Base-by-base conservation (phyloP, 1,140 invertebrate species). In the Elysia chlorotica region DNA sequence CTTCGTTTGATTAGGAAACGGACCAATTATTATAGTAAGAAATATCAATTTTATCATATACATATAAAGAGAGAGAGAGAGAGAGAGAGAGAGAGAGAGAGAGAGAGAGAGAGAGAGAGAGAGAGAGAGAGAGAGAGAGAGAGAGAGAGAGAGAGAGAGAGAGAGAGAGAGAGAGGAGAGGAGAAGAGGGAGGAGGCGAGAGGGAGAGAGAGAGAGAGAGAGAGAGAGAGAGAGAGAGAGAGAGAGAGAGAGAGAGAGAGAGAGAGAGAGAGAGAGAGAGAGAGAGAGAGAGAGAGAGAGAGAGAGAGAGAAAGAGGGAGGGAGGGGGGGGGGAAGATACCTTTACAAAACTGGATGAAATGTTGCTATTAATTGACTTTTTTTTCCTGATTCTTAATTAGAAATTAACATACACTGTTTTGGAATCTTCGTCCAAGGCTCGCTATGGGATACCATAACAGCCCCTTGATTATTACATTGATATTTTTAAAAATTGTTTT, bases 1-100 rank as follows among this genome's bases (percentile, higher is more conserved):
- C 87, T 89, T 89, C 93, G 93, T 83, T 98, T 97, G 86, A 98
- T 98, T 2, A 95, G 94, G 38, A 95, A 94, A 84, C 96, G 89
- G 0, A 98, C 96, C 88, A n/a, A 28, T 54, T 2, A 23, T 31
- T 33, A 17, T 25, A 21, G 6, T 59, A 25, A 25, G 14, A 59
- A 59, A 59, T 59, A 14, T 48, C 41, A 48, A 48, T 48, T 48
- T n/a, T 14, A 48, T 48, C n/a, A 48, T 48, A 14, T 48, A 48
- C 41, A 23, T n/a, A n/a, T n/a, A n/a, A 25, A 59, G 25, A 25
- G 56, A 59, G 19, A 25, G 56, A 17, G 28, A 10, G 56, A 10
- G 19, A 10, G 28, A 25, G 56, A 10, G 56, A 17, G 6, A 6
- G 30, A 31, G 30, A 5, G 19, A 14, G 17, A 6, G 25, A 31